A percentile compares a stretch with the other conserved stretches of the same genome.
Conservation (phyloP, 2,113 vertebrate species). For the human (Homo sapiens) region GRCh38 chr15:70041001-70041500, state of each 20-base stretch:
- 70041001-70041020: not conserved
- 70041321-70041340: not conserved
- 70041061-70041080: constrained; percentile 10
- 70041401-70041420: not conserved
- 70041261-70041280: not conserved
- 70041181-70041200: not conserved
- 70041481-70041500: not conserved
- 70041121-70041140: not conserved
- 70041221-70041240: not conserved
- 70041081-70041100: not conserved
- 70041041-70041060: not conserved
- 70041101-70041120: not conserved
- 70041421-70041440: constrained; percentile 1
- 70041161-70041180: constrained; percentile 2
- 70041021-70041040: not conserved
- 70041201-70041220: not conserved
- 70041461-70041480: not conserved
- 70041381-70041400: not conserved
- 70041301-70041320: not conserved
- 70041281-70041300: not conserved
- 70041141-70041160: not conserved
- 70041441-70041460: not conserved
- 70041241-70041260: constrained; percentile 8
- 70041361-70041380: not conserved
- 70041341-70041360: not conserved